Percentiles rank a stretch among this genome's conserved stretches.
Conservation (phyloP, 2,888 invertebrate genomes). For the Acanthococcus lagerstroemiae region DNA sequence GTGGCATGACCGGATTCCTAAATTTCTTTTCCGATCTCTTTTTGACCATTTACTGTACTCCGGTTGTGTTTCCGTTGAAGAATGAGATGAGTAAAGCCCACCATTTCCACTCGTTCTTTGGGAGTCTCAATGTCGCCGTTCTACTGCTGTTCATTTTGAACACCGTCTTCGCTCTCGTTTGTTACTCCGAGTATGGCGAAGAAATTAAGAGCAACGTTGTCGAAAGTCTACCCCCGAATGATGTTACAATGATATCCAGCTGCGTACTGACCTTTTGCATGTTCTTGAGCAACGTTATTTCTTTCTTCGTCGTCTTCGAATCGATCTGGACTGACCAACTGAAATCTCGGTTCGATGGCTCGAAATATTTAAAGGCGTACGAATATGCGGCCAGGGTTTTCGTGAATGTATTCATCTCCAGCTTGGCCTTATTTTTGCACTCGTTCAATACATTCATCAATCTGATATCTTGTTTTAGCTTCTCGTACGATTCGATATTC, state of each 20-base stretch:
- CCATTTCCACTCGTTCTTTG: not conserved
- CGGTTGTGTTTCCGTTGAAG: not conserved
- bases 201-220: not conserved
- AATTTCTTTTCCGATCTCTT: no score
- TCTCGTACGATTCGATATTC: not conserved
- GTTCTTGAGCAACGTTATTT: not conserved
- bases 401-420: not conserved
- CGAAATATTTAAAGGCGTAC: not conserved
- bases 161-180: not conserved
- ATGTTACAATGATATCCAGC: not conserved
- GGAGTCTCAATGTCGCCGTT: not conserved
- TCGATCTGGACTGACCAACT: not conserved
- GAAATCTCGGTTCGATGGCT: not conserved
- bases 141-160: not conserved
- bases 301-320: not conserved
- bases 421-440: not conserved
- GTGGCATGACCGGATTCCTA: no score
- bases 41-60: no score
- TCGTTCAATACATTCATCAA: not conserved
- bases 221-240: not conserved
- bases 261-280: not conserved
- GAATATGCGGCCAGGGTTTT: not conserved
- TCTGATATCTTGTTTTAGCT: not conserved
- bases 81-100: not conserved
- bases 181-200: not conserved